Evolutionary conservation across 2,888 invertebrate species (phyloP), one percentile per base, ranked within the genome.

Genomic region (Caenorhabditis wallacei): DNA sequence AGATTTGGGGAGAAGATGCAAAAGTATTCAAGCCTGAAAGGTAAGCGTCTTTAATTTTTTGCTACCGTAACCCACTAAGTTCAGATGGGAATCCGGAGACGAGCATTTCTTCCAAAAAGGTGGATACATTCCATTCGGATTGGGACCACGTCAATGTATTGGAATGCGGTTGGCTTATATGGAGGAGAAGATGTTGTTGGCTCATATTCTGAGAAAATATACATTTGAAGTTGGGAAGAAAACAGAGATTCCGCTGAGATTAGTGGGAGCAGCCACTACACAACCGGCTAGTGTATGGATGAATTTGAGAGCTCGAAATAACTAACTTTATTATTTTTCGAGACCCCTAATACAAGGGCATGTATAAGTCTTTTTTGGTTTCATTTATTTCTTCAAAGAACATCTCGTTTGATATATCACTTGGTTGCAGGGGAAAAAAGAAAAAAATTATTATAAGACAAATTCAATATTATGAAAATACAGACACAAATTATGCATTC

Each of bases 131-230:
- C 87, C 87, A 11, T 89, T 88, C 74, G 90, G 90, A 7, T 83
- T 78, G 1, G 90, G 90, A 3, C 90, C 90, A 0, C 70, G 90
- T 68, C 82, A 83, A 18, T 91, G 91, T 68, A 86, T 90, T 37
- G 90, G 90, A 80, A 87, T 89, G 87, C 79, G 89, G 40, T 57
- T 90, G 59, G 90, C 90, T 8, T 86, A 85, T 48, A 76, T 91
- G 82, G 91, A 91, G 69, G 86, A 87, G 59, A 91, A 91, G 57
- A 37, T 88, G 64, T 80, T 87, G 0, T 69, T 91, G 10, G 82
- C 84, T 3, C 83, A 83, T 30, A 59, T 91, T 22, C 74, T 90
- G 7, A 68, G 82, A 16, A 72, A 79, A 54, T 90, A 82, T 72
- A 66, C 68, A 10, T 72, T 90, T 48, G 61, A 66, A 16, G 75